Evolutionary conservation across 2,888 invertebrate genomes (phyloP).

Genomic region (Agelastica alni): DNA sequence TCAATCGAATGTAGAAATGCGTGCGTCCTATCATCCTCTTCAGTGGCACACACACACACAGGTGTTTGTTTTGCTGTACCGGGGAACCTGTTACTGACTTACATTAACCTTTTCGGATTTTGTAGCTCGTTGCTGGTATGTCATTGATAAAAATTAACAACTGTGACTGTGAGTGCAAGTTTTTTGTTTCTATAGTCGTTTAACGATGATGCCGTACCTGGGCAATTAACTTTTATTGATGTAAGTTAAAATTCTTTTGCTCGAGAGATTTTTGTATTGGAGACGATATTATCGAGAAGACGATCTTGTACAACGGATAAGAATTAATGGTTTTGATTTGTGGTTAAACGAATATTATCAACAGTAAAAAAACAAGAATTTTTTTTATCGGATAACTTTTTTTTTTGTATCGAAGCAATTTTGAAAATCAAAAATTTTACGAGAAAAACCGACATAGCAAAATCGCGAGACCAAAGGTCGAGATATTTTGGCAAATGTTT

Average conservation of each 20-base stretch:
- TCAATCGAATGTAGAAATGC: background rate
- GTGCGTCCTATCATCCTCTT: slow-evolving; percentile 18
- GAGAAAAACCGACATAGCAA: no score
- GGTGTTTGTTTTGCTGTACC: slow-evolving; percentile 22
- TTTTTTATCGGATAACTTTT: no score
- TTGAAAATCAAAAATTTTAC: no score
- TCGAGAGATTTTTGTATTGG: slow-evolving; percentile 9
- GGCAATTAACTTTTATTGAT: slow-evolving; percentile 21
- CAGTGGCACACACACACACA: slow-evolving; percentile 22
- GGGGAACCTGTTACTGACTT: slow-evolving; percentile 27
- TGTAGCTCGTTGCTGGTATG: slow-evolving; percentile 14
- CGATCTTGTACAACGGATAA: no score
- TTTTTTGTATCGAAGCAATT: no score
- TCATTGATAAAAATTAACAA: slow-evolving; percentile 30
- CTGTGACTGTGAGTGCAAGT: slow-evolving; percentile 3
- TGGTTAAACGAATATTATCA: no score
- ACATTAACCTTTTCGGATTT: slow-evolving; percentile 26
- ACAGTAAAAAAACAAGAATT: no score
- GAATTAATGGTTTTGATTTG: no score
- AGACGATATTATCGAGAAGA: background rate
- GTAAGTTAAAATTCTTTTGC: slow-evolving; percentile 17
- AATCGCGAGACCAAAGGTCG: no score
- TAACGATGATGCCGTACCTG: slow-evolving; percentile 19
- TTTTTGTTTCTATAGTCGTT: slow-evolving; percentile 13
- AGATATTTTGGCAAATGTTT: no score